Percentiles rank a stretch among this genome's conserved stretches.
phyloP scores from a whole-genome alignment of 2,113 vertebrate species.

The Cottus gobio region DNA sequence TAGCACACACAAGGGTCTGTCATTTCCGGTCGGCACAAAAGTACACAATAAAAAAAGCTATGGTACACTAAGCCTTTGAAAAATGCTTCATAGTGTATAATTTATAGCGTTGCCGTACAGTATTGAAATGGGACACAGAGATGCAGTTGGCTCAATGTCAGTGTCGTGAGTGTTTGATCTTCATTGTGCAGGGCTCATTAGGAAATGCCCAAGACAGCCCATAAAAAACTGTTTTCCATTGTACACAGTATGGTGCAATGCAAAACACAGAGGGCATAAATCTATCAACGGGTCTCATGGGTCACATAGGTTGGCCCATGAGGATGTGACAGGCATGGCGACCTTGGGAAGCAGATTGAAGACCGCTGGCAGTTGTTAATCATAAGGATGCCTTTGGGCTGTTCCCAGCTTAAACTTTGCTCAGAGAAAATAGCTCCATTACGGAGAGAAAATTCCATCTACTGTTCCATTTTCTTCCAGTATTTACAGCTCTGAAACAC shows the following conservation, averaged over 20 bases:
- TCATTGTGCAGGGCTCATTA: conserved; percentile 4
- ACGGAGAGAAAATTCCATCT: conserved; percentile 1
- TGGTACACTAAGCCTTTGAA: neutral
- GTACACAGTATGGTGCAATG: neutral
- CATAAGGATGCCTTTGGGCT: conserved; percentile 3
- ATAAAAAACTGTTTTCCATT: neutral
- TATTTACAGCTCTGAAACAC: conserved; percentile 5
- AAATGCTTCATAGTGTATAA: neutral
- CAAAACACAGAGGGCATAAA: neutral
- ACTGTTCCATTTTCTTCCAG: neutral
- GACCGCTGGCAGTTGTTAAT: conserved; percentile 7
- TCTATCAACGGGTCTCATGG: neutral
- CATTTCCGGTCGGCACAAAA: neutral
- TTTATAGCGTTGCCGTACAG: neutral
- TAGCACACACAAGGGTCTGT: neutral
- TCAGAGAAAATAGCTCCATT: conserved; percentile 11
- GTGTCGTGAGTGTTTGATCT: neutral
- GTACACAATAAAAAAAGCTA: neutral
- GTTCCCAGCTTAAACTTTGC: conserved; percentile 6
- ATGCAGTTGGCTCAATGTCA: neutral
- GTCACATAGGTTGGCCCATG: neutral
- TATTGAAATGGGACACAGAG: neutral
- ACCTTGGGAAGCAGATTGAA: conserved; percentile 18
- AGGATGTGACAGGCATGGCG: conserved; percentile 16
- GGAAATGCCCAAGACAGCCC: neutral